Conservation (phyloP, 2,888 invertebrate genomes). For the Taphrorychus bicolor region DNA sequence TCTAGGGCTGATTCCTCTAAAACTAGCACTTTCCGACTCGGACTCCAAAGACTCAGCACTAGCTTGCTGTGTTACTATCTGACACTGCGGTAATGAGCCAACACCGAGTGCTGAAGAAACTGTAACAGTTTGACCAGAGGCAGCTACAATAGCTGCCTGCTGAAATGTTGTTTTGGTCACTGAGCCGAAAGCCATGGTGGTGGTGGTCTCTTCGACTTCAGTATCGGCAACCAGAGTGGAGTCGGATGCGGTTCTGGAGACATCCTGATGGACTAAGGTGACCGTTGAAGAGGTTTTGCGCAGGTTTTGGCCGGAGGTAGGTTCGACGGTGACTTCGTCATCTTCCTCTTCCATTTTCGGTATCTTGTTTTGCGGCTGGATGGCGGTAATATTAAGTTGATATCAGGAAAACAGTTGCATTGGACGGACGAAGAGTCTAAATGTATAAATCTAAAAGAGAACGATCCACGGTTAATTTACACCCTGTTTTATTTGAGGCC, state of each 20-base stretch:
- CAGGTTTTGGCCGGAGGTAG: constrained; percentile 23
- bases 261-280: constrained; percentile 55
- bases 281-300: constrained; percentile 56
- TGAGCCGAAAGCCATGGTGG: neutral
- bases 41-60: constrained; percentile 68
- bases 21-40: constrained; percentile 57
- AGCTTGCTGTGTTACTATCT: constrained; percentile 61
- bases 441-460: constrained; percentile 1
- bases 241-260: constrained; percentile 41
- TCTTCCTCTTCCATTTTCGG: constrained; percentile 57
- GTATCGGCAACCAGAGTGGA: constrained; percentile 34
- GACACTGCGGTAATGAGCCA: constrained; percentile 56
- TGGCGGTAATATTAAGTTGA: neutral
- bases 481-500: neutral
- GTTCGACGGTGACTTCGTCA: constrained; percentile 51
- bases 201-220: constrained; percentile 36
- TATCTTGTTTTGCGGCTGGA: neutral
- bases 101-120: constrained; percentile 5
- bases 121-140: constrained; percentile 10
- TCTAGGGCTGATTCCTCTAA: constrained; percentile 53
- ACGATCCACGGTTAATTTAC: neutral
- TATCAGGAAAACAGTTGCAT: constrained; percentile 3
- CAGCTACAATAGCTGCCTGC: neutral
- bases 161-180: constrained; percentile 1
- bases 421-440: neutral